These are phyloP conservation scores for Syrrhaptes paradoxus DNA, from an alignment of 2,113 vertebrate species.

Conservation along the genomic window DNA sequence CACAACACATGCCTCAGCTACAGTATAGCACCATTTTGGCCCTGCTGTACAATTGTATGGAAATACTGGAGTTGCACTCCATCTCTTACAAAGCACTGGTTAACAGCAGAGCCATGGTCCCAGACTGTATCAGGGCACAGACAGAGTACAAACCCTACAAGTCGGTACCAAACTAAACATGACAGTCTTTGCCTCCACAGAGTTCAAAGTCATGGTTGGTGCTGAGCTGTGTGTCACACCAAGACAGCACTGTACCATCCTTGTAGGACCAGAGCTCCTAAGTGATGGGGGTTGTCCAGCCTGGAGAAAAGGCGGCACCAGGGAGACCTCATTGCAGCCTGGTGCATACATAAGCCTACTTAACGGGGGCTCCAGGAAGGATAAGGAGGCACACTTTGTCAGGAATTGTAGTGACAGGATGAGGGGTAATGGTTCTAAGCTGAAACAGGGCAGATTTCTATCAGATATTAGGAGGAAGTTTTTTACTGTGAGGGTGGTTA, in stretches of 20 bases:
- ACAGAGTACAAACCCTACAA: background rate
- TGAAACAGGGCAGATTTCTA: no score
- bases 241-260: background rate
- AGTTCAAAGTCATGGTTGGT: background rate
- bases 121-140: background rate
- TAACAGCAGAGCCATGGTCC: accelerated
- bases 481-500: no score
- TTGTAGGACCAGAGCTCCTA: background rate
- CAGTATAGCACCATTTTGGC: background rate
- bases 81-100: background rate
- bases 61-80: background rate
- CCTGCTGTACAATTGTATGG: accelerated
- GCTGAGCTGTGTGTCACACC: background rate
- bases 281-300: no score
- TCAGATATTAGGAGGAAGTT: no score
- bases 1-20: background rate
- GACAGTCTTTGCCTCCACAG: background rate
- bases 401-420: no score
- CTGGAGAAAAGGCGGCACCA: no score
- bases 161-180: accelerated
- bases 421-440: no score
- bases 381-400: no score
- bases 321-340: no score
- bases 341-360: no score
- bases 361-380: no score